Percentiles rank a stretch among this genome's conserved stretches.
Conservation (phyloP, 2,113 vertebrate genomes). For the Eulacestoma nigropectus region DNA sequence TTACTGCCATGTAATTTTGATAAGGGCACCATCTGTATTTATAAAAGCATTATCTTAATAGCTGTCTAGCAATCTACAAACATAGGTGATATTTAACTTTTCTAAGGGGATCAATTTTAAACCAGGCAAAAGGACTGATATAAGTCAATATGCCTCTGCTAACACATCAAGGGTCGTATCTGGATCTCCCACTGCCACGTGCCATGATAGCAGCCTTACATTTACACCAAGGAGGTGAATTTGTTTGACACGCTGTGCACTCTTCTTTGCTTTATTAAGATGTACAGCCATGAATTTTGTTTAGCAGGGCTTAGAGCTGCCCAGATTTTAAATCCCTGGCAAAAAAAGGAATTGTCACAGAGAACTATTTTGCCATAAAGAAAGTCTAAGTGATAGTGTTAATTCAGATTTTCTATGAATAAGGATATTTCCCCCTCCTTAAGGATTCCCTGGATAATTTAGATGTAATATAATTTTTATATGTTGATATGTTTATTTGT, state of each 20-base stretch:
- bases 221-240: not conserved
- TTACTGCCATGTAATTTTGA: conserved; percentile 78
- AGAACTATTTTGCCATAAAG: not conserved
- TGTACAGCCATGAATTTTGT: conserved; percentile 43
- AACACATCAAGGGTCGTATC: conserved; percentile 47
- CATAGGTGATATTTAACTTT: conserved; percentile 80
- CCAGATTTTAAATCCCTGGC: not conserved
- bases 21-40: conserved; percentile 82
- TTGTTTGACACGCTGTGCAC: not conserved
- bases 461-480: not conserved
- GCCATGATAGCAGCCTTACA: conserved; percentile 6
- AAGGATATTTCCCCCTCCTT: not conserved
- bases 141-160: conserved; percentile 65
- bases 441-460: not conserved
- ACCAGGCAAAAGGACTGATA: conserved; percentile 70
- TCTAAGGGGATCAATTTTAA: conserved; percentile 77
- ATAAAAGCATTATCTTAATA: conserved; percentile 81
- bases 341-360: not conserved
- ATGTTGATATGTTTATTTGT: not conserved
- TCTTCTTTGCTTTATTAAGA: conserved; percentile 59
- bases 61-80: conserved; percentile 78
- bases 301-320: conserved; percentile 9
- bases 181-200: not conserved
- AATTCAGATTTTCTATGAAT: not conserved
- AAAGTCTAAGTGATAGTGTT: not conserved